Conservation (phyloP, 2,888 invertebrate genomes). For the Troides oblongomaculatus region DNA sequence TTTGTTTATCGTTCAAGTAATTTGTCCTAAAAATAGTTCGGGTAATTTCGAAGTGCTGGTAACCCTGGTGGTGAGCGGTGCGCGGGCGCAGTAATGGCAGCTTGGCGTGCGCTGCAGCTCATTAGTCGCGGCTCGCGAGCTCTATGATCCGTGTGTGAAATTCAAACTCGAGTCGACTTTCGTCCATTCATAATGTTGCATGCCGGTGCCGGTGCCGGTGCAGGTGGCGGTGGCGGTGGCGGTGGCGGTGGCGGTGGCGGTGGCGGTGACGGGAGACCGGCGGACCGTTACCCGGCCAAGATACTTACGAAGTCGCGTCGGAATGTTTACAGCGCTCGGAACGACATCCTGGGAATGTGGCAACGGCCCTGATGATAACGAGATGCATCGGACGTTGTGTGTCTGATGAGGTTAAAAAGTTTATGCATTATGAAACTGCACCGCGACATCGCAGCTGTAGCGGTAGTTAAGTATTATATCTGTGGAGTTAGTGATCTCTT, state of each 20-base stretch:
- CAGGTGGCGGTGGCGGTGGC: background rate
- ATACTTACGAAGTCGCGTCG: background rate
- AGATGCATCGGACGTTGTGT: background rate
- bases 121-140: slow-evolving; percentile 42
- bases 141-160: slow-evolving; percentile 27
- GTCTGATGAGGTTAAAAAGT: background rate
- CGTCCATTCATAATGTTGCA: slow-evolving; percentile 24
- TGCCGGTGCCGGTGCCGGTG: background rate
- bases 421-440: too few species aligned
- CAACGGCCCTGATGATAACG: too few species aligned
- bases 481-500: too few species aligned
- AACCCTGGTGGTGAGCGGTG: background rate
- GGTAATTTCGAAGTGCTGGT: too few species aligned
- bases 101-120: slow-evolving; percentile 62
- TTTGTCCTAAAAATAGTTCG: too few species aligned
- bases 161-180: slow-evolving; percentile 24
- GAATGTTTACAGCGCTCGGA: slow-evolving; percentile 17
- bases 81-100: slow-evolving; percentile 46
- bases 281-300: slow-evolving; percentile 7
- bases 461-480: too few species aligned
- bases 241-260: too few species aligned
- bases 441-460: too few species aligned
- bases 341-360: slow-evolving; percentile 1
- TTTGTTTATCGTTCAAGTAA: too few species aligned
- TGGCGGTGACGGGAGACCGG: too few species aligned